A percentile compares a stretch with the other conserved stretches of the same genome.
phyloP scores from a whole-genome alignment of 2,888 invertebrate genomes.

The Parnassius smintheus region DNA sequence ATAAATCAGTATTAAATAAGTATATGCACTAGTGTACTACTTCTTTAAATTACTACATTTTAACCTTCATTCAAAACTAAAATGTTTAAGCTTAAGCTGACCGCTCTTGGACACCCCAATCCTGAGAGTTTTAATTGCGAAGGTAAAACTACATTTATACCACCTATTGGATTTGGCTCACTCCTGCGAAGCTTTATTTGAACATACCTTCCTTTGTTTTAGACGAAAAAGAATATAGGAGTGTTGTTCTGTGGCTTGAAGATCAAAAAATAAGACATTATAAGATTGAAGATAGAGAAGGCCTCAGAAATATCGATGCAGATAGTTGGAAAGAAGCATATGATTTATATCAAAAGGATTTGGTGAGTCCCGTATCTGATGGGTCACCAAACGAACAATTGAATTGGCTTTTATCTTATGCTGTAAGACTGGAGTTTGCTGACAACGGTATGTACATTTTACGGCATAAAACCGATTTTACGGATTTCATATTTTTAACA shows the following conservation, averaged over 20 bases:
- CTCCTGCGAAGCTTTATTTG: not conserved
- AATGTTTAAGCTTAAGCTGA: constrained; percentile 90
- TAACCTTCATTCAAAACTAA: constrained; percentile 34
- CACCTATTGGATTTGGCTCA: not conserved
- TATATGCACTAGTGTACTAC: too few species aligned
- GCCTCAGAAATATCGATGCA: constrained; percentile 84
- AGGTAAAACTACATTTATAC: constrained; percentile 74
- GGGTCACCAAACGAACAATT: constrained; percentile 84
- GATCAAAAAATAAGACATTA: constrained; percentile 95
- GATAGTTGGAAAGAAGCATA: constrained; percentile 88
- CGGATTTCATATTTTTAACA: too few species aligned
- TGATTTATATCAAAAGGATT: constrained; percentile 86
- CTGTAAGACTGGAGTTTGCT: constrained; percentile 90
- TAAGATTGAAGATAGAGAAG: constrained; percentile 89
- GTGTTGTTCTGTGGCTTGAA: constrained; percentile 94
- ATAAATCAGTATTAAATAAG: too few species aligned
- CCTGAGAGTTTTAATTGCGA: constrained; percentile 86
- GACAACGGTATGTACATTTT: constrained; percentile 83
- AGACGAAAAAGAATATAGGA: constrained; percentile 91
- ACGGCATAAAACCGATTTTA: not conserved
- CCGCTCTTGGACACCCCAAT: constrained; percentile 89
- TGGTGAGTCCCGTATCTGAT: constrained; percentile 86
- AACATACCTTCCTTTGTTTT: constrained; percentile 39
- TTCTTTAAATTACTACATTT: too few species aligned
- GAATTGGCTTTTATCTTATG: constrained; percentile 93